Conservation (phyloP, 2,797 vertebrate genomes). For the Chromobotia macracanthus region DNA sequence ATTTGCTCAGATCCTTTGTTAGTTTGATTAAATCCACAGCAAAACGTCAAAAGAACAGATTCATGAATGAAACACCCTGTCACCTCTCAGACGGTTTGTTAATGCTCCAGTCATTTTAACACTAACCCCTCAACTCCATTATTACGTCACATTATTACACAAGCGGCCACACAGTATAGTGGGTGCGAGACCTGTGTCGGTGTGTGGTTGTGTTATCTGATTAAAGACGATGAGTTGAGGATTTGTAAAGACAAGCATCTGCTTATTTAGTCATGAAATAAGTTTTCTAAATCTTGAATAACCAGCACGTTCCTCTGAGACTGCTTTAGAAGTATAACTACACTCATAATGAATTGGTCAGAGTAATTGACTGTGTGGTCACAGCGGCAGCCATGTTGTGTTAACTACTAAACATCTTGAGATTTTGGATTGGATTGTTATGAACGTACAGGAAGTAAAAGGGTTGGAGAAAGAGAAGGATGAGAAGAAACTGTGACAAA, state of each 20-base stretch:
- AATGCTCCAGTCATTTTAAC: conserved; percentile 18
- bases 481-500: neutral
- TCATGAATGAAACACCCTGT: neutral
- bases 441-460: neutral
- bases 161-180: neutral
- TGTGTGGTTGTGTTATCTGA: neutral
- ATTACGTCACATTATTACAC: conserved; percentile 24
- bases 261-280: conserved; percentile 7
- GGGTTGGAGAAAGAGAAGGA: neutral
- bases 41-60: neutral
- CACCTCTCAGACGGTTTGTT: neutral
- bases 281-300: neutral
- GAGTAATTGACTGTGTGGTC: neutral
- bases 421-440: neutral
- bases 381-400: neutral
- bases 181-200: neutral
- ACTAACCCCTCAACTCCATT: neutral
- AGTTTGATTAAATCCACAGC: neutral
- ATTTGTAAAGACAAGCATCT: conserved; percentile 21
- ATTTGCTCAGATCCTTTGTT: neutral
- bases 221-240: conserved; percentile 7
- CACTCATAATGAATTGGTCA: neutral
- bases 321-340: neutral
- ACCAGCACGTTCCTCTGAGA: neutral
- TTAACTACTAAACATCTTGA: too few species aligned